Percentiles rank a stretch among this genome's conserved stretches.
Conservation (phyloP, 2,113 vertebrate genomes). For the Gnathochromis pfefferi region DNA sequence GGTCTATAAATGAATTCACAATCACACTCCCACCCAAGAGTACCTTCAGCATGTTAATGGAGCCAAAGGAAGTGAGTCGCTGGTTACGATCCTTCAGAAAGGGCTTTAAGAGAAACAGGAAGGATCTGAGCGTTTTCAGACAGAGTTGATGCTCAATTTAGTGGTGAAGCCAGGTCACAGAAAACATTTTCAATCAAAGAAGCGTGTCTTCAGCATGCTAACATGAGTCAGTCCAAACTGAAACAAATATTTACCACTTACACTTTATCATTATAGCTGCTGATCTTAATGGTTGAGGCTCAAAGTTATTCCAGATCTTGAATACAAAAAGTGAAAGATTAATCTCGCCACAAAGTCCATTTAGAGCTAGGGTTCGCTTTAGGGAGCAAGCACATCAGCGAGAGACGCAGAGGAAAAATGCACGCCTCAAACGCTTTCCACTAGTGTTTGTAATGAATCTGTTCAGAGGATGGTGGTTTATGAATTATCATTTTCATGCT, state of each 20-base stretch:
- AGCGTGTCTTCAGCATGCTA: neutral
- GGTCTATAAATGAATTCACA: conserved; percentile 49
- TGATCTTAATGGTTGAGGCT: neutral
- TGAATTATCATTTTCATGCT: neutral
- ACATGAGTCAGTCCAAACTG: neutral
- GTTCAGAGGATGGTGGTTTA: neutral
- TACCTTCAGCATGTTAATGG: conserved; percentile 38
- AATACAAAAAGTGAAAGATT: neutral
- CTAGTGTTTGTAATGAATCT: neutral
- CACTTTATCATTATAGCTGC: neutral
- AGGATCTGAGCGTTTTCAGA: neutral
- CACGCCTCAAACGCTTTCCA: neutral
- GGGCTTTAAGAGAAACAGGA: neutral
- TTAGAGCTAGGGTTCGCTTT: neutral
- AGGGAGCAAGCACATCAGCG: neutral
- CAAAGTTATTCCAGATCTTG: neutral
- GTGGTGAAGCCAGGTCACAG: neutral
- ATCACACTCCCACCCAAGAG: conserved; percentile 33
- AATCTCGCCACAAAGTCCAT: neutral
- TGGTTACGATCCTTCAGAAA: conserved; percentile 38
- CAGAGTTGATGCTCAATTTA: neutral
- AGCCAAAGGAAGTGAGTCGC: conserved; percentile 51
- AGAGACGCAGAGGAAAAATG: neutral
- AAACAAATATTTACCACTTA: neutral
- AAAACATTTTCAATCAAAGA: neutral